Percentiles rank a stretch among this genome's conserved stretches.
Conservation (phyloP, 2,888 invertebrate species). For the Pseudoips prasinana region DNA sequence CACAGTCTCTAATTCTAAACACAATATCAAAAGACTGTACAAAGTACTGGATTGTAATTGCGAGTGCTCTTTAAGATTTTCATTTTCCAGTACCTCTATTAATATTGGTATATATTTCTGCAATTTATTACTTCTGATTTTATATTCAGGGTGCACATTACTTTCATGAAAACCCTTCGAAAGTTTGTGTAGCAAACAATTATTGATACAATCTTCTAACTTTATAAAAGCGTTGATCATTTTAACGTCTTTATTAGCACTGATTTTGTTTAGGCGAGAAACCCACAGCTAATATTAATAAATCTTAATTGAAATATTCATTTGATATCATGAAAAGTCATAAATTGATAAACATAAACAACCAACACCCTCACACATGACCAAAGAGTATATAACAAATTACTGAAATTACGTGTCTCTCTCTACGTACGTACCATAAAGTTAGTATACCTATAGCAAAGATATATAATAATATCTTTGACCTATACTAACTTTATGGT, state of each 20-base stretch:
- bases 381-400: no score
- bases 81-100: constrained; percentile 38
- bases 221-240: constrained; percentile 28
- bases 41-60: constrained; percentile 36
- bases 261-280: no score
- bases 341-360: no score
- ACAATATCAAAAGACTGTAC: constrained; percentile 50
- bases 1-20: constrained; percentile 47
- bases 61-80: constrained; percentile 36
- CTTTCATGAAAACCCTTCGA: constrained; percentile 50
- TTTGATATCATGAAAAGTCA: no score
- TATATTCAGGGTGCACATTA: constrained; percentile 50
- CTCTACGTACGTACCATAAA: no score
- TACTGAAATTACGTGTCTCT: no score
- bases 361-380: no score
- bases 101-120: constrained; percentile 41
- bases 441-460: no score
- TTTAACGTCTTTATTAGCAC: neutral
- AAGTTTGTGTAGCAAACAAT: constrained; percentile 55
- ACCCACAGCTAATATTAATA: no score
- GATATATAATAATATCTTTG: no score
- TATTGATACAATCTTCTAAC: constrained; percentile 34
- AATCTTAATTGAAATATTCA: no score
- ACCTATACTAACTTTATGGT: no score
- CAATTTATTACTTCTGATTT: constrained; percentile 43